Evolutionary conservation across 2,888 invertebrate species (phyloP).

Genomic region (Camponotus fellah): DNA sequence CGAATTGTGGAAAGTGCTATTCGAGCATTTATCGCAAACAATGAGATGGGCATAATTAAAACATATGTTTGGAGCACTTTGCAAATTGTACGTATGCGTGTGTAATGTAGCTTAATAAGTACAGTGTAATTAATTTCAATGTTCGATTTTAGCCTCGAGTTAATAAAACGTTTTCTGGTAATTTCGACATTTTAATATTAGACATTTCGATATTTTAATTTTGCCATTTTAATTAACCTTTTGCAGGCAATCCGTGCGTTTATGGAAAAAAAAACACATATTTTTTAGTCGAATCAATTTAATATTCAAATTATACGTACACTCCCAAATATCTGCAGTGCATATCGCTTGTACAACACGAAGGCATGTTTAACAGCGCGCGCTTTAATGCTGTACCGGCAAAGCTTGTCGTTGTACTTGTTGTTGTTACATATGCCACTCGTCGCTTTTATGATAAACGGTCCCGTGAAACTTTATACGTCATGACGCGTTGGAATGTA

Average conservation of each 20-base stretch:
- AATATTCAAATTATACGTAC: constrained; percentile 27
- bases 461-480: not conserved
- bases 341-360: constrained; percentile 6
- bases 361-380: constrained; percentile 9
- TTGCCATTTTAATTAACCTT: constrained; percentile 36
- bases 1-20: too few relatives aligned
- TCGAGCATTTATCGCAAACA: too few relatives aligned
- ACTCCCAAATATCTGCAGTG: not conserved
- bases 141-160: not conserved
- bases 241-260: not conserved
- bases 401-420: not conserved
- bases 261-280: constrained; percentile 16
- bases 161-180: not conserved
- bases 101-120: not conserved
- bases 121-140: not conserved
- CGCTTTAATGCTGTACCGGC: not conserved
- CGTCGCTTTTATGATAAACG: constrained; percentile 28
- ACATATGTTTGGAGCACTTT: too few relatives aligned
- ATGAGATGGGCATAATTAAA: too few relatives aligned
- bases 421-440: constrained; percentile 41
- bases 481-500: not conserved
- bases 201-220: constrained; percentile 36
- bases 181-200: constrained; percentile 35
- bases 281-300: constrained; percentile 18
- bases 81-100: too few relatives aligned